phyloP scores from a whole-genome alignment of 1,140 invertebrate genomes.

The Drosophila ogumai region DNA sequence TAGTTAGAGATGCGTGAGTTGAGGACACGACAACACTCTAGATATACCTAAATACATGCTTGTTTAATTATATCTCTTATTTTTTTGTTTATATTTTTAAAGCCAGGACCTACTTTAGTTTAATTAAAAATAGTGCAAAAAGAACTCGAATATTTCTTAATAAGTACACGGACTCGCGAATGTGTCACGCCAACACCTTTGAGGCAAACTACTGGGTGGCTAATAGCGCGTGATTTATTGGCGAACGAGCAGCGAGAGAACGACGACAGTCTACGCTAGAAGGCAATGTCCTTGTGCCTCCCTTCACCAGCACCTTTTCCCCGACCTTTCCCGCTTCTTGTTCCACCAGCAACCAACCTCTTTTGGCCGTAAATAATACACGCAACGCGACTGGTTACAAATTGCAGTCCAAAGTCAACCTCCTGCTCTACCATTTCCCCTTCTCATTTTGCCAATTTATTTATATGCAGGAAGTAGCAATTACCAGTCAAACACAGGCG shows the following conservation, averaged over 20 bases:
- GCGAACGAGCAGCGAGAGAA: conserved; percentile 48
- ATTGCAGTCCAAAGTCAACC: conserved; percentile 71
- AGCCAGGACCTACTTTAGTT: no score
- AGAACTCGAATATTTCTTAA: neutral
- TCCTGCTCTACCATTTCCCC: conserved; percentile 10
- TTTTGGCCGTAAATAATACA: conserved; percentile 76
- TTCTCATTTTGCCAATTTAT: conserved; percentile 58
- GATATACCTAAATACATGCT: no score
- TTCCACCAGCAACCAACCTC: conserved; percentile 6
- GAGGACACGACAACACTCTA: no score
- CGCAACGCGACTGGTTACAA: conserved; percentile 77
- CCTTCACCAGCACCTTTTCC: neutral
- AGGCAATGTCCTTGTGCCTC: conserved; percentile 47
- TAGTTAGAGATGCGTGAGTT: conserved; percentile 4
- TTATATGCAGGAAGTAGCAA: conserved; percentile 76
- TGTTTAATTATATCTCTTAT: no score
- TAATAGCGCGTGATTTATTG: conserved; percentile 82
- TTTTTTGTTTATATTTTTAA: no score
- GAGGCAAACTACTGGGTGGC: conserved; percentile 47
- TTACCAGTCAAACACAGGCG: conserved; percentile 69
- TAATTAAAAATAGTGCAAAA: neutral
- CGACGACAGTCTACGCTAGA: conserved; percentile 62
- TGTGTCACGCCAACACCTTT: conserved; percentile 36
- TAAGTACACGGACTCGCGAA: neutral
- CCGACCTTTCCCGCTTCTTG: conserved; percentile 7